Base-by-base conservation (phyloP, 1,140 invertebrate species). In the Drosophila murphyi region DNA sequence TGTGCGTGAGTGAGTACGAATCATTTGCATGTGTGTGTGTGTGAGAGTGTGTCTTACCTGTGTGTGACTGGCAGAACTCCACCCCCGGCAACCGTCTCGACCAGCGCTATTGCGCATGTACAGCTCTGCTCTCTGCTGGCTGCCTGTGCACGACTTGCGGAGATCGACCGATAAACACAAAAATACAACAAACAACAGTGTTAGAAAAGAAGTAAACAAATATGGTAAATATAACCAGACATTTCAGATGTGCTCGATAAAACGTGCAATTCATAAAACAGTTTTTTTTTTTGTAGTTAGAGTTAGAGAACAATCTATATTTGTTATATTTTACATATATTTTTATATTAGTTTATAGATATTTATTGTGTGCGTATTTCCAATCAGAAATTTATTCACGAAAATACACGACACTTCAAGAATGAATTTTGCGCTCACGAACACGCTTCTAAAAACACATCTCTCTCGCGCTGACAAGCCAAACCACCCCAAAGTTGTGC, bases 21-120 rank as follows among this genome's bases (percentile, higher is more conserved):
- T 20, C 20, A 20, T 20, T 20, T 20, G 20, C 20, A 20, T 47
- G 37, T 59, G 45, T 50, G 12, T 12, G 55, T 41, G 12, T 54
- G 51, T 35, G 8, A n/a, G 5, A 5, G 32, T 6, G 51, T 3
- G 8, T 7, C 32, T n/a, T 59, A 51, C 45, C 37, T 63, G 59
- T 48, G 32, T 70, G 65, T 20, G 47, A 37, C 71, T 47, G 20
- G 32, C 51, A 43, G 59, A 86, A 80, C 81, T 81, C 78, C 82
- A 86, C 82, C 82, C 82, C 76, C 72, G 52, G 69, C 62, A 67
- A 32, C 50, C 50, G 76, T 37, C 20, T 61, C 56, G 31, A 45
- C 41, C 34, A 28, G 47, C 43, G 55, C 55, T 47, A 71, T 41
- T 67, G 83, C 83, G 83, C 83, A 89, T 89, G 83, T 65, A 54